These are phyloP conservation scores for Cremastinae sp. DNA, from an alignment of 2,888 invertebrate species.

Conservation along the genomic window DNA sequence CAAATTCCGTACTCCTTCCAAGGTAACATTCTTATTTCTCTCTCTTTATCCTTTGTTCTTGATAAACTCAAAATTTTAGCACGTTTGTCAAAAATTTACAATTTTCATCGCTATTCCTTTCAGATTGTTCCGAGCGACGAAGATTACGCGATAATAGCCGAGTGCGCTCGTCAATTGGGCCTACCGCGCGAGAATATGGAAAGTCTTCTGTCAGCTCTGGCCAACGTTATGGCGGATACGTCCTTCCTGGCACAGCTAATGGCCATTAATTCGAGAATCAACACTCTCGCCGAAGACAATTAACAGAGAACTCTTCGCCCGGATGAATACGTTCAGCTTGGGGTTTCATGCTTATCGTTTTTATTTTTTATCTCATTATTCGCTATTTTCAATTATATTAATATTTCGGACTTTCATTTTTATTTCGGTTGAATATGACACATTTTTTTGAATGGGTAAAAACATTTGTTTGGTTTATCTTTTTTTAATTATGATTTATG, in stretches of 20 bases:
- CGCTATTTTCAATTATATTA: conserved; percentile 37
- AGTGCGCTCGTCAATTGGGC: conserved; percentile 89
- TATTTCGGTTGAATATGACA: conserved; percentile 38
- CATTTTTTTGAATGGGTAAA: conserved; percentile 14
- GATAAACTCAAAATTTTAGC: too few species aligned
- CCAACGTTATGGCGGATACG: conserved; percentile 86
- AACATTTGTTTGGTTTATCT: conserved; percentile 26
- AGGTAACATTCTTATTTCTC: conserved; percentile 79
- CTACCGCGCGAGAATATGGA: conserved; percentile 85
- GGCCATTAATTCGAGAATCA: conserved; percentile 91
- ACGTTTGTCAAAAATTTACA: conserved; percentile 2
- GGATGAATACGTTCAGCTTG: conserved; percentile 44
- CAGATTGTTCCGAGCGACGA: conserved; percentile 79
- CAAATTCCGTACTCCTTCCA: conserved; percentile 83
- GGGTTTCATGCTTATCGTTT: conserved; percentile 47
- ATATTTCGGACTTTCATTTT: conserved; percentile 29
- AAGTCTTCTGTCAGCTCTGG: conserved; percentile 85
- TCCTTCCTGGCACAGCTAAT: conserved; percentile 89
- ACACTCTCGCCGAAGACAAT: conserved; percentile 88
- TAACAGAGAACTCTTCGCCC: conserved; percentile 79
- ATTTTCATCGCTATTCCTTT: conserved; percentile 35
- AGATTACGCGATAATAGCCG: conserved; percentile 83
- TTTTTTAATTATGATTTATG: too few species aligned
- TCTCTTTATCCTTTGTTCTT: too few species aligned
- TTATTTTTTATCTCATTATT: conserved; percentile 51